phyloP scores from a whole-genome alignment of 2,113 vertebrate genomes.

The Phycodurus eques region DNA sequence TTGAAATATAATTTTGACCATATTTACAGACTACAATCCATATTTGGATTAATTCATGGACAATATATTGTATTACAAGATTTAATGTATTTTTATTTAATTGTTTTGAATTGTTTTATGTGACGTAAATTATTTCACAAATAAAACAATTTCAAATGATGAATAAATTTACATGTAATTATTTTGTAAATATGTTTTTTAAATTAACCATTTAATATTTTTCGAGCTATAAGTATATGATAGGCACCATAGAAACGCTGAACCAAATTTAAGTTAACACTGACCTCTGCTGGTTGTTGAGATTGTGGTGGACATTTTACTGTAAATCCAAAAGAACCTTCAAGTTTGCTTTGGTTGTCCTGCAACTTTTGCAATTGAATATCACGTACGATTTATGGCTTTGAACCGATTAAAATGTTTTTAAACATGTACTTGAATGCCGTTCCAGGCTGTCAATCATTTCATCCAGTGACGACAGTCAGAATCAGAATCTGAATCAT shows the following conservation, averaged over 20 bases:
- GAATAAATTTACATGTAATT: no score
- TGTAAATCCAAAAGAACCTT: not conserved
- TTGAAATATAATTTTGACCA: no score
- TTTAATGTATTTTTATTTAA: no score
- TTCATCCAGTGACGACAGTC: not conserved
- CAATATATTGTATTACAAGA: no score
- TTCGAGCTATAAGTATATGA: not conserved
- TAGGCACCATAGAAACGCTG: not conserved
- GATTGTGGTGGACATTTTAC: not conserved
- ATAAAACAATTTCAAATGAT: no score
- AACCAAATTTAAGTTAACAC: constrained; percentile 11
- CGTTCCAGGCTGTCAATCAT: constrained; percentile 13
- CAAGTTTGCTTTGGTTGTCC: no score
- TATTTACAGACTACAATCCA: no score
- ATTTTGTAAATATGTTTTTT: no score
- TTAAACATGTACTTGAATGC: not conserved
- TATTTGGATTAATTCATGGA: no score
- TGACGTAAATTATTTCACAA: no score
- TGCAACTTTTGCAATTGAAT: not conserved
- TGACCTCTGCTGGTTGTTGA: constrained; percentile 50
- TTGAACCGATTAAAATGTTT: not conserved
- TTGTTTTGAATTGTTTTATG: no score
- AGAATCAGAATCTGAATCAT: no score
- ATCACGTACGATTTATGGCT: not conserved
- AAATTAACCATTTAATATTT: not conserved